Base-by-base conservation (phyloP, 2,797 vertebrate genomes). In the Margarornis squamiger region DNA sequence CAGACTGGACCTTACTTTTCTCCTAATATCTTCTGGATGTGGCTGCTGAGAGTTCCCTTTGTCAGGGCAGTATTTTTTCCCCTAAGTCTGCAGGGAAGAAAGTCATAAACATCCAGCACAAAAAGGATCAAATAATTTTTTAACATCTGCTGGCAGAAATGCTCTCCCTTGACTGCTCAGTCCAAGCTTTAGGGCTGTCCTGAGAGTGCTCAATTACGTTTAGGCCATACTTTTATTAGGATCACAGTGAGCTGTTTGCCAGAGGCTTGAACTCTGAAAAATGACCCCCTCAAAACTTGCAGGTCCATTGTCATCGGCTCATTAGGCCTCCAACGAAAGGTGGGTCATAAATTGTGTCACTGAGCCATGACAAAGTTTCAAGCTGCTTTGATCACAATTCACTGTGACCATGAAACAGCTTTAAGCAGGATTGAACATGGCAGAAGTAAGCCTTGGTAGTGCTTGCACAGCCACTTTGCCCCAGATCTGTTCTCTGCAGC, bases 171-270 rank as follows among this genome's bases (percentile, higher is more conserved):
- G 75, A 23, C 62, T 93, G 91, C 87, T 84, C 73, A 67, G 61
- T 34, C 52, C 27, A 39, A 67, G 72, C 52, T 94, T 95, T 91
- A 95, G 70, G 67, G 70, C 73, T 66, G 63, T 57, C 93, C 46
- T 39, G 95, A 92, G 96, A 96, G 93, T 48, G 38, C 62, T 95
- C 93, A 90, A 74, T 95, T 96, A 94, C 7, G 36, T 85, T 84
- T 29, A 91, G 82, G 89, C 57, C 41, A 8, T 81, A 92, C 76
- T 96, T 92, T 95, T 94, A 94, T 94, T 92, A 72, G 41, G 80
- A 90, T 71, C 68, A 75, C 58, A 63, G 74, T 5, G 43, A 95
- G 63, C 77, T 73, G 48, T 87, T 88, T 81, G 72, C 76, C 54
- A 86, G 87, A 88, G 91, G 85, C 79, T 52, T 77, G 70, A 91